Evolutionary conservation across 2,888 invertebrate species (phyloP).

Genomic region (Cerceris rybyensis): DNA sequence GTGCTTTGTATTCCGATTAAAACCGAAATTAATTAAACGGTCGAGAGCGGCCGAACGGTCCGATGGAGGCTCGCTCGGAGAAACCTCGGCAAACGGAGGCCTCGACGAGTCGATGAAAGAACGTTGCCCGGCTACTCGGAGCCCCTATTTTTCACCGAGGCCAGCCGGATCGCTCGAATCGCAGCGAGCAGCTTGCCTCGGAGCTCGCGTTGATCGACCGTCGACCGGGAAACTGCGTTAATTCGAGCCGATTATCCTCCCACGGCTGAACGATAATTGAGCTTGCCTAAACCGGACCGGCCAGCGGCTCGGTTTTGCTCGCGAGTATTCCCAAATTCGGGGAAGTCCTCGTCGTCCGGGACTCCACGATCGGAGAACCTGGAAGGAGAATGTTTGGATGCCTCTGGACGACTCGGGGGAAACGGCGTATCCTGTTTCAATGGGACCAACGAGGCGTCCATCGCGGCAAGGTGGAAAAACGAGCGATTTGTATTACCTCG

Average conservation of each 20-base stretch:
- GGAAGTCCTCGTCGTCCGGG: conserved; percentile 39
- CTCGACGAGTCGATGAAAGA: too few species aligned
- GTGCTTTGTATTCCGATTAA: neutral
- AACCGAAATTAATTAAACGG: neutral
- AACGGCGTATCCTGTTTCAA: too few species aligned
- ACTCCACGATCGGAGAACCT: neutral
- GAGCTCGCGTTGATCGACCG: conserved; percentile 45
- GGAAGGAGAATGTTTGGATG: neutral
- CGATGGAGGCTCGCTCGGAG: too few species aligned
- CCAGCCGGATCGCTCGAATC: too few species aligned
- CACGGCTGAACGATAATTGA: conserved; percentile 74
- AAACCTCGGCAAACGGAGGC: too few species aligned
- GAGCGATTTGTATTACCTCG: neutral
- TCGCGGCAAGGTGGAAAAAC: neutral
- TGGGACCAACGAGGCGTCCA: neutral
- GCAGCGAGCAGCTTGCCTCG: too few species aligned
- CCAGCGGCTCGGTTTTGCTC: conserved; percentile 74
- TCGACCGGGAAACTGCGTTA: conserved; percentile 62
- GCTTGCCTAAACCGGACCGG: conserved; percentile 61
- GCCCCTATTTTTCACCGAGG: too few species aligned
- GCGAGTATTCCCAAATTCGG: conserved; percentile 77
- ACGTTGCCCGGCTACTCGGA: too few species aligned
- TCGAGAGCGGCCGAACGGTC: too few species aligned
- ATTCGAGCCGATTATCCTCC: conserved; percentile 72
- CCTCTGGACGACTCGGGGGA: neutral